Base-by-base conservation (phyloP, 1,140 invertebrate genomes). In the Drosophila setifemur region DNA sequence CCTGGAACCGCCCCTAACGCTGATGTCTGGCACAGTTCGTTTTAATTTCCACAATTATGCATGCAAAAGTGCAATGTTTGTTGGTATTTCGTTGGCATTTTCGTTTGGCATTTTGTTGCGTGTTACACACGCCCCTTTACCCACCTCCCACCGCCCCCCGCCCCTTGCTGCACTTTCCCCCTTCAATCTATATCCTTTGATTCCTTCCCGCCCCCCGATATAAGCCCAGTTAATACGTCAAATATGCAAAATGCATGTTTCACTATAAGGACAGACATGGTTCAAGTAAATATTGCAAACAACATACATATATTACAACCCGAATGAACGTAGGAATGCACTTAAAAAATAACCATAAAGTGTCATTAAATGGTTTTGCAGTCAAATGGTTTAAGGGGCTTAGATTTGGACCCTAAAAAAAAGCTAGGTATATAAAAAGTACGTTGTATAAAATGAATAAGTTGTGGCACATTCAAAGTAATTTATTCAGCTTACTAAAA, bases 41-140 rank as follows among this genome's bases (percentile, higher is more conserved):
- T 86, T 86, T 86, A 87, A 86, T 87, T 86, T 86, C 60, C 68
- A 78, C 75, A 86, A 86, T 86, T 86, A 86, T 86, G 75, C 81
- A 86, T 86, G 82, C 72, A 81, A 76, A 76, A 86, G 74, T 81
- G 81, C 81, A 86, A 86, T 81, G 72, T 86, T 85, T 81, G 75
- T 81, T 85, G 71, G 58, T 67, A 61, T 85, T 85, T 69, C 47
- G 11, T 14, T 55, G 43, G 53, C 55, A 50, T 53, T 79, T 78
- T 61, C 54, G 54, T 57, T 66, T 63, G 69, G 55, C 58, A 79
- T 79, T 85, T 74, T 68, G 69, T 83, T 86, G 74, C 79, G 64
- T 86, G 79, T 74, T 54, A 63, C 35, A 77, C 12, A 60, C 58
- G 60, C 37, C 58, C 44, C 21, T 37, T 18, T 47, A n/a, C 19